phyloP scores from a whole-genome alignment of 2,113 vertebrate species.

The Catharus minimus region DNA sequence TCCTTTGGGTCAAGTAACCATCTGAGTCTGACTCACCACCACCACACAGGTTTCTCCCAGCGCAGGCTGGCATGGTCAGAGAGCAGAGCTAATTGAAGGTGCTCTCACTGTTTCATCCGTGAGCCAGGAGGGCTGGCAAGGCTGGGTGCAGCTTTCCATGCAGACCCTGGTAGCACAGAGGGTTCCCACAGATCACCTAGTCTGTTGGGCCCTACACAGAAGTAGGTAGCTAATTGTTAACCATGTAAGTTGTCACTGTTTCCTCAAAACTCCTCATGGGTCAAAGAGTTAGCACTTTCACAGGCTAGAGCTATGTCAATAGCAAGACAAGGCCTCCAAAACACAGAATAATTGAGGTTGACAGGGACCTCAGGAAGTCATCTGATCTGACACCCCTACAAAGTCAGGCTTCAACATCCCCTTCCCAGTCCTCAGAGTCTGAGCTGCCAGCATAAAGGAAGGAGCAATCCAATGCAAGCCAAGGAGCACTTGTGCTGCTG shows the following conservation, averaged over 20 bases:
- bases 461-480: neutral
- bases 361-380: neutral
- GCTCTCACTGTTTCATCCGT: neutral
- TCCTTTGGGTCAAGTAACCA: slow-evolving; percentile 36
- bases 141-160: neutral
- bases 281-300: slow-evolving; percentile 7
- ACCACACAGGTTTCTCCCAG: neutral
- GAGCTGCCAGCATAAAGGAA: neutral
- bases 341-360: neutral
- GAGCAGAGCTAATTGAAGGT: neutral
- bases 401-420: neutral
- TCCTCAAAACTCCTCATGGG: neutral
- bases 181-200: neutral
- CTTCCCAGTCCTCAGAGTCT: neutral
- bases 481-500: neutral
- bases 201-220: neutral
- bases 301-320: neutral
- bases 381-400: neutral
- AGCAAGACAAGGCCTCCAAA: neutral
- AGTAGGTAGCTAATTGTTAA: neutral
- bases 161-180: neutral
- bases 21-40: neutral
- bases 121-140: rapidly evolving
- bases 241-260: neutral
- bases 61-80: neutral